Conservation (phyloP, 1,140 invertebrate genomes). For the Lutraria rhynchaena region DNA sequence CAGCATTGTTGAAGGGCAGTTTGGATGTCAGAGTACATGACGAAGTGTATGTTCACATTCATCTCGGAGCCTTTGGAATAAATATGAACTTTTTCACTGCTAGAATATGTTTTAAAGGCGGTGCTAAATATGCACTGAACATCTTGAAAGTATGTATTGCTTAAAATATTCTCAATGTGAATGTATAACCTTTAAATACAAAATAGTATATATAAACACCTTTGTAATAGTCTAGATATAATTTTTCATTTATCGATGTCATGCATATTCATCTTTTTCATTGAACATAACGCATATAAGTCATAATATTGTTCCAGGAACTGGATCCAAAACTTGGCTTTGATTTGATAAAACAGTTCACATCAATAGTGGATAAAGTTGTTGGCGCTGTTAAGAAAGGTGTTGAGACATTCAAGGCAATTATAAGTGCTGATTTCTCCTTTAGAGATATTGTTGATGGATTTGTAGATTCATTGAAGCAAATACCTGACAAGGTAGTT, state of each 20-base stretch:
- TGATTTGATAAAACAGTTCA: slow-evolving; percentile 57
- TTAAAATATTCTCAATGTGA: too few species aligned
- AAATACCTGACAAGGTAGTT: slow-evolving; percentile 60
- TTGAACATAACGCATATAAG: neutral
- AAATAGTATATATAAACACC: neutral
- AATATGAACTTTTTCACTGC: slow-evolving; percentile 62
- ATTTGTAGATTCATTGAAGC: slow-evolving; percentile 50
- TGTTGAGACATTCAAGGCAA: slow-evolving; percentile 55
- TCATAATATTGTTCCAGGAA: too few species aligned
- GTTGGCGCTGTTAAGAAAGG: slow-evolving; percentile 50
- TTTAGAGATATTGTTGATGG: slow-evolving; percentile 53
- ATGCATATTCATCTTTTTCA: neutral
- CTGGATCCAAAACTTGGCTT: slow-evolving; percentile 54
- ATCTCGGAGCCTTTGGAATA: slow-evolving; percentile 54
- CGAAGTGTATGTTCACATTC: slow-evolving; percentile 60
- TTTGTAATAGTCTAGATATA: neutral
- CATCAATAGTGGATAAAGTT: slow-evolving; percentile 53
- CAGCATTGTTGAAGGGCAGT: slow-evolving; percentile 60
- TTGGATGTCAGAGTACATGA: slow-evolving; percentile 59
- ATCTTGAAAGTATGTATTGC: slow-evolving; percentile 65
- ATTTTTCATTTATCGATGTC: neutral
- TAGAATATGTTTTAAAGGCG: slow-evolving; percentile 61
- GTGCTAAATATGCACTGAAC: slow-evolving; percentile 62
- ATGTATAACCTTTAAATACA: neutral
- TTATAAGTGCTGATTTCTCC: slow-evolving; percentile 52